Percentiles rank a stretch among this genome's conserved stretches.
Conservation (phyloP, 2,113 vertebrate genomes). For the Paraplagusia blochii region DNA sequence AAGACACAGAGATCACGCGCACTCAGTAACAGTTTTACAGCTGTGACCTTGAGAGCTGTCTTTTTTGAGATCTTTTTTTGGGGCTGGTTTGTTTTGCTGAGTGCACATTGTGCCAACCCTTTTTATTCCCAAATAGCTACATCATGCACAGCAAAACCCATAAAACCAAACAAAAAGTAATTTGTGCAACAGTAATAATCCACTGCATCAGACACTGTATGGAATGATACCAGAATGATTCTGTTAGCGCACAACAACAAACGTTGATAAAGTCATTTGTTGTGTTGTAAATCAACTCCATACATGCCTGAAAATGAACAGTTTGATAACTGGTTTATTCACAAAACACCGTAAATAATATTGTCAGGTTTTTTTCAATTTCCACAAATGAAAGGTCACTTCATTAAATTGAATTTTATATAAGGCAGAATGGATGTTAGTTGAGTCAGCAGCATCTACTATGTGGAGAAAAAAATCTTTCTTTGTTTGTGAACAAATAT, state of each 20-base stretch:
- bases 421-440: background rate
- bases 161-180: background rate
- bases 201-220: conserved; percentile 3
- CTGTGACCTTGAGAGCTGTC: conserved; percentile 47
- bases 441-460: background rate
- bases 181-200: conserved; percentile 1
- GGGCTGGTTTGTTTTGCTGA: conserved; percentile 26
- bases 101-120: conserved; percentile 38
- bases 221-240: conserved; percentile 23
- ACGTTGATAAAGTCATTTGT: conserved; percentile 1
- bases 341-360: background rate
- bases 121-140: conserved; percentile 35
- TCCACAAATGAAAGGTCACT: background rate
- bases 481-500: no score
- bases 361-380: background rate
- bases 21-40: no score
- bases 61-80: conserved; percentile 14
- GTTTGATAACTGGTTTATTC: background rate
- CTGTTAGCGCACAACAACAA: background rate
- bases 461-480: no score
- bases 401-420: no score
- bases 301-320: conserved; percentile 8
- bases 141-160: conserved; percentile 20
- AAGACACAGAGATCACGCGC: no score
- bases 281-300: conserved; percentile 14